Evolutionary conservation across 92 coral and sea anemone genomes (phyloP).

Genomic region (Epizoanthus fatuus): DNA sequence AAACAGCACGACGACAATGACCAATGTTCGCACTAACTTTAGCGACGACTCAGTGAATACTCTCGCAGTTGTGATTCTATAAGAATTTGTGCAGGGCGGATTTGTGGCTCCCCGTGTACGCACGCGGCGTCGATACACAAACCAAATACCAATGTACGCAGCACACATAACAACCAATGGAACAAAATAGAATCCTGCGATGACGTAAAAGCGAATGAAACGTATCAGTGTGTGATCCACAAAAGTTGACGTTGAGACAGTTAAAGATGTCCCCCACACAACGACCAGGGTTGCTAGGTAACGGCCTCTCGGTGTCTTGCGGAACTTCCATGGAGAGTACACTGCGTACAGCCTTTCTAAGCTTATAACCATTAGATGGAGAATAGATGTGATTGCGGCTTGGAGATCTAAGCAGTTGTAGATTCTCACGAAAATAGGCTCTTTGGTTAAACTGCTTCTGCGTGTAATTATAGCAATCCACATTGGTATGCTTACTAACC

Average conservation of each 20-base stretch:
- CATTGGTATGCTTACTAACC: constrained; percentile 74
- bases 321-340: constrained; percentile 40
- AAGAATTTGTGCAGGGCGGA: not conserved
- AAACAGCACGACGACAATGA: constrained; percentile 50
- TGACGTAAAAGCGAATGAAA: constrained; percentile 46
- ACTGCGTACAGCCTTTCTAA: not conserved
- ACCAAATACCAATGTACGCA: constrained; percentile 48
- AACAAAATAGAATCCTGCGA: constrained; percentile 52
- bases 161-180: constrained; percentile 43
- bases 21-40: constrained; percentile 43
- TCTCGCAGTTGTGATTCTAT: not conserved
- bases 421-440: not conserved
- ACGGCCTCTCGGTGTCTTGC: constrained; percentile 23
- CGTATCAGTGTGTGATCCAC: constrained; percentile 4
- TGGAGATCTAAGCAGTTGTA: not conserved
- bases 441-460: not conserved
- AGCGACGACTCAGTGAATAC: constrained; percentile 12
- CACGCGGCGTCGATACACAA: constrained; percentile 8
- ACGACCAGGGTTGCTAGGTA: constrained; percentile 27
- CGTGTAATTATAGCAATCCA: constrained; percentile 55
- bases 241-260: constrained; percentile 37
- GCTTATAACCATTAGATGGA: constrained; percentile 12
- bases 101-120: not conserved
- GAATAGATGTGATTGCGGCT: not conserved
- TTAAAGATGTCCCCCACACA: constrained; percentile 38